Conservation (phyloP, 2,113 vertebrate genomes). For the Turnix velox region DNA sequence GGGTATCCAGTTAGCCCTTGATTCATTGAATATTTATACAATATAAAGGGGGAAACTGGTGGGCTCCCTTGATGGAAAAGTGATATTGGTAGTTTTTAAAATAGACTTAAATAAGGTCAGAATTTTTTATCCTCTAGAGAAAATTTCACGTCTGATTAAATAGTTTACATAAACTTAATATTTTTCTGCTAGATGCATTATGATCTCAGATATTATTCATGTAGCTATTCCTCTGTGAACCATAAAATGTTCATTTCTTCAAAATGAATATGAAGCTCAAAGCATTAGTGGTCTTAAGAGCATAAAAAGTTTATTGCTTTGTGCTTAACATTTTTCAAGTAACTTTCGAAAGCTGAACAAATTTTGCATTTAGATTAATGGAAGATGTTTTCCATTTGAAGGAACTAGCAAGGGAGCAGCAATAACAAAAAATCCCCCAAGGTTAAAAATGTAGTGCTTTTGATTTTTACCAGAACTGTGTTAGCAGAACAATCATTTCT, state of each 20-base stretch:
- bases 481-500: slow-evolving; percentile 83
- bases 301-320: slow-evolving; percentile 85
- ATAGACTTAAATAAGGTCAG: slow-evolving; percentile 78
- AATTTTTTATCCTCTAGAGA: slow-evolving; percentile 77
- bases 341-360: slow-evolving; percentile 80
- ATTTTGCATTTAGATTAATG: slow-evolving; percentile 88
- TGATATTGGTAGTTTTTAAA: slow-evolving; percentile 72
- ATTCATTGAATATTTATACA: slow-evolving; percentile 64
- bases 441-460: slow-evolving; percentile 82
- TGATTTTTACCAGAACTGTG: slow-evolving; percentile 79
- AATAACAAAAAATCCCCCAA: slow-evolving; percentile 80
- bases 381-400: slow-evolving; percentile 81
- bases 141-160: slow-evolving; percentile 83
- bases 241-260: slow-evolving; percentile 85
- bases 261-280: slow-evolving; percentile 83
- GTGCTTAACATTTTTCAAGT: slow-evolving; percentile 83
- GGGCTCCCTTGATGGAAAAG: slow-evolving; percentile 55
- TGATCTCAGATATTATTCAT: slow-evolving; percentile 84
- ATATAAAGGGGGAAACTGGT: slow-evolving; percentile 47
- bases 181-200: slow-evolving; percentile 79
- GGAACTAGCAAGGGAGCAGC: slow-evolving; percentile 75
- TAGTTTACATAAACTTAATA: slow-evolving; percentile 87
- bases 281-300: slow-evolving; percentile 83
- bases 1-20: slow-evolving; percentile 18
- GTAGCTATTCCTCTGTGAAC: slow-evolving; percentile 83